Base-by-base conservation (phyloP, 2,797 vertebrate genomes). In the Pteropus rufus region DNA sequence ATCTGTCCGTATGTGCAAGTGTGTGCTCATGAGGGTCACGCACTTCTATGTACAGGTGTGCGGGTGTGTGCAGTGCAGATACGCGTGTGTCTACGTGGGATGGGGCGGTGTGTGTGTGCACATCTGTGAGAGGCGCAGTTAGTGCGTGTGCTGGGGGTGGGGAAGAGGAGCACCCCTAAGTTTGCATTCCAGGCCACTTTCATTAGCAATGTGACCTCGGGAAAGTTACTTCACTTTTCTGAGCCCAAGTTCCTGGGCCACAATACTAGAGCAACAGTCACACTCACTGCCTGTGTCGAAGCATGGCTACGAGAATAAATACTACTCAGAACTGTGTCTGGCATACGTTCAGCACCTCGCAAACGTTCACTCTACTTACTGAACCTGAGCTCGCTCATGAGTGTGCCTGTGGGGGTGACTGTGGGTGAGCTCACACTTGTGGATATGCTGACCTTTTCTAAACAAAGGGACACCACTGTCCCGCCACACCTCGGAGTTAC, bases 141-240 rank as follows among this genome's bases (percentile, higher is more conserved):
- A 69, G 15, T 10, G 6, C 12, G 31, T 1, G 4, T 24, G 60
- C 69, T 9, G 6, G 8, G 31, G 41, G 29, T 8, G 11, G 18
- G 46, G 34, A 76, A 21, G 24, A 58, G 3, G 67, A 24, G 62
- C 36, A 31, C 34, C 49, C 88, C 70, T 26, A 52, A 49, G 46
- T 31, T 44, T 34, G 44, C 3, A 7, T 12, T 44, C 52, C 46
- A 31, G 75, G 44, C 46, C 54, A 16, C 10, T 14, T 36, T 49
- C 70, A 41, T 39, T 9, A 34, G 52, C 85, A 95, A 23, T 58
- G 84, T 56, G 39, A 81, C 70, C 82, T 62, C 49, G 52, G 26
- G 44, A 44, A 90, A 92, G 82, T 80, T 19, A 60, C 89, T 75
- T 60, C 56, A 87, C 41, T 34, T 94, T 46, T 96, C 95, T 80